Conservation (phyloP, 2,797 vertebrate species). For the Channallabes apus region DNA sequence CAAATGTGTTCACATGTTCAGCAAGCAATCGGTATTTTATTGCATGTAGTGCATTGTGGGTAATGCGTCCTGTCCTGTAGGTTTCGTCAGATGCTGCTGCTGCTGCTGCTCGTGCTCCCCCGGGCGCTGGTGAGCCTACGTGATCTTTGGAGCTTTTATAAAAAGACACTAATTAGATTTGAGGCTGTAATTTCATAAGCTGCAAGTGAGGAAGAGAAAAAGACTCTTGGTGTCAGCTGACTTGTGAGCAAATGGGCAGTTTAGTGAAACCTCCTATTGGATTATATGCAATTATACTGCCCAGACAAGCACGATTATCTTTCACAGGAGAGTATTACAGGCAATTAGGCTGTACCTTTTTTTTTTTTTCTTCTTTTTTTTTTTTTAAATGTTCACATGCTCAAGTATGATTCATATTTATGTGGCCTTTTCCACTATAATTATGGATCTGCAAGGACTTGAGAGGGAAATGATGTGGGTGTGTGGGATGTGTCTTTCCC, state of each 20-base stretch:
- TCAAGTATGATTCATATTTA: slow-evolving; percentile 31
- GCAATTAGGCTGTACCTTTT: slow-evolving; percentile 38
- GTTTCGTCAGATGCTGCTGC: background rate
- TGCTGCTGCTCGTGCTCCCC: slow-evolving; percentile 49
- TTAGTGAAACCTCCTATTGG: slow-evolving; percentile 29
- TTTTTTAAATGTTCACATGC: slow-evolving; percentile 1
- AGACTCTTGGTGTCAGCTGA: slow-evolving; percentile 48
- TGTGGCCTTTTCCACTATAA: slow-evolving; percentile 22
- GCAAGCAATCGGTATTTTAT: background rate
- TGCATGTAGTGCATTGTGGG: background rate
- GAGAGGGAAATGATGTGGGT: background rate
- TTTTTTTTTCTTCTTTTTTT: too few relatives aligned
- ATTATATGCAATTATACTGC: slow-evolving; percentile 42
- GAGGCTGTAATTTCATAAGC: slow-evolving; percentile 62
- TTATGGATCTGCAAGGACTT: slow-evolving; percentile 21
- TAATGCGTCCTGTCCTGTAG: background rate
- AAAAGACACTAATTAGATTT: slow-evolving; percentile 74
- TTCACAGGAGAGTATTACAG: slow-evolving; percentile 42
- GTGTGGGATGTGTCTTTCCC: slow-evolving; percentile 1
- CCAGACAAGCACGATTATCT: slow-evolving; percentile 35
- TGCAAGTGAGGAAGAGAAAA: slow-evolving; percentile 41
- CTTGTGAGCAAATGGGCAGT: slow-evolving; percentile 52
- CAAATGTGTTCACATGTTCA: background rate
- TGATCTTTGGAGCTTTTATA: slow-evolving; percentile 62
- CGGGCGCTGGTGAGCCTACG: slow-evolving; percentile 48